Evolutionary conservation across 2,113 vertebrate species (phyloP).

Genomic region (Tachycineta bicolor): DNA sequence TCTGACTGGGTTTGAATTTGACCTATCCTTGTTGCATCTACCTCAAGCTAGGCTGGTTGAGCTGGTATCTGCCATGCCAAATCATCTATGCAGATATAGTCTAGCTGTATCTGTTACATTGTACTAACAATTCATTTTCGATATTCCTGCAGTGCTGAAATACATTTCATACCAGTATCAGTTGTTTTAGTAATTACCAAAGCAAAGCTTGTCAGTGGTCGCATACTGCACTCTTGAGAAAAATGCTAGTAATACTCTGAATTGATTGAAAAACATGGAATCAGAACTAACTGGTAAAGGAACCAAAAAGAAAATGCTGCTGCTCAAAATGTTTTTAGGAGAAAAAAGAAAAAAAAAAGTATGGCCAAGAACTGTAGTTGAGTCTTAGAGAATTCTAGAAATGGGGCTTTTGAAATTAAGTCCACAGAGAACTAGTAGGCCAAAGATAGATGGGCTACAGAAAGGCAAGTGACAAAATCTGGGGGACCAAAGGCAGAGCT

Average conservation of each 20-base stretch:
- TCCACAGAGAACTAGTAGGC: not conserved
- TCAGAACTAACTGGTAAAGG: slow-evolving; percentile 60
- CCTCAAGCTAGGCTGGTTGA: not conserved
- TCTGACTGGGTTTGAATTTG: not conserved
- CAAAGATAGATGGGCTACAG: not conserved
- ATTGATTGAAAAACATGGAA: slow-evolving; percentile 74
- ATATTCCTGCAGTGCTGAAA: slow-evolving; percentile 73
- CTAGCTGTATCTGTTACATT: not conserved
- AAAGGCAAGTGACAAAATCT: not conserved
- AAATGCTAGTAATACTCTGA: slow-evolving; percentile 72
- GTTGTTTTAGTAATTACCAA: slow-evolving; percentile 77
- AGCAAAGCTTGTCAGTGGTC: slow-evolving; percentile 76
- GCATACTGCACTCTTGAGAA: slow-evolving; percentile 77
- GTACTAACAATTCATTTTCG: slow-evolving; percentile 74
- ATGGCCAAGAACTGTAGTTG: not conserved
- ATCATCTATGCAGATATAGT: not conserved
- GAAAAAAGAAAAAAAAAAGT: not conserved
- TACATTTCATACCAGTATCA: slow-evolving; percentile 71
- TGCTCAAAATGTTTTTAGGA: not conserved
- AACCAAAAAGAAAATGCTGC: not conserved
- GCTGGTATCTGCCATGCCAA: not conserved
- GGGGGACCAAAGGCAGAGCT: not conserved
- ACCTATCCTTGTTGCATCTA: not conserved
- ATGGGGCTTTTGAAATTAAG: not conserved
- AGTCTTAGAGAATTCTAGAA: not conserved